Conservation (phyloP, 2,888 invertebrate species). For the Drosophila picticornis region DNA sequence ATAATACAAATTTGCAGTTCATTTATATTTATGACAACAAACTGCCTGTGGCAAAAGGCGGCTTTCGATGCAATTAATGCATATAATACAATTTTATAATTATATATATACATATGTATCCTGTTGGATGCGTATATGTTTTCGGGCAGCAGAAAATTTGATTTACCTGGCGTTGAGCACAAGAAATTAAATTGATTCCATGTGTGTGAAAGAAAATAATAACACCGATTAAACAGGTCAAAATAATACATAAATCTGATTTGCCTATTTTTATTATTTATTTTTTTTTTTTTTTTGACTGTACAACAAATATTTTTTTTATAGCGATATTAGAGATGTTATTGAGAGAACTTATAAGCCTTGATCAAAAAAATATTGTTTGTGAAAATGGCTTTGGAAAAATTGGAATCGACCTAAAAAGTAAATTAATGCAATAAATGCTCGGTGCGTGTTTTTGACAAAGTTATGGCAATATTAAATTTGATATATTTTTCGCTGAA, state of each 20-base stretch:
- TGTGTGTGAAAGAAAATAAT: not conserved
- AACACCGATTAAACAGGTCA: not conserved
- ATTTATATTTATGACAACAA: slow-evolving; percentile 77
- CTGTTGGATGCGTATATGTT: slow-evolving; percentile 1
- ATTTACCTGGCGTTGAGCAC: slow-evolving; percentile 24
- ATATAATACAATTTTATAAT: slow-evolving; percentile 71
- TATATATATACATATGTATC: slow-evolving; percentile 67
- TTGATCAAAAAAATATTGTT: not conserved
- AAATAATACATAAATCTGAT: not conserved
- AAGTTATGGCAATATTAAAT: not conserved
- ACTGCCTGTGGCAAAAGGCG: slow-evolving; percentile 57
- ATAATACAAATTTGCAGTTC: slow-evolving; percentile 44
- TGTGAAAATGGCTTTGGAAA: not conserved
- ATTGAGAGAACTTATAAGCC: not conserved
- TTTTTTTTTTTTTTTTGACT: not conserved
- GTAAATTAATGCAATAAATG: not conserved
- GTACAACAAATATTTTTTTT: not conserved
- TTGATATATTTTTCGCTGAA: not conserved
- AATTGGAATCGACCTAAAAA: not conserved
- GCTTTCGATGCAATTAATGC: slow-evolving; percentile 76
- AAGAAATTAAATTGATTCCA: slow-evolving; percentile 12
- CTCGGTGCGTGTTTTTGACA: not conserved
- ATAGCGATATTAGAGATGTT: no score
- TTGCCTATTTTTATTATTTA: no score
- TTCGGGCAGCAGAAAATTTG: slow-evolving; percentile 44